Base-by-base conservation (phyloP, 2,797 vertebrate species). In the Steatocranus sp. region DNA sequence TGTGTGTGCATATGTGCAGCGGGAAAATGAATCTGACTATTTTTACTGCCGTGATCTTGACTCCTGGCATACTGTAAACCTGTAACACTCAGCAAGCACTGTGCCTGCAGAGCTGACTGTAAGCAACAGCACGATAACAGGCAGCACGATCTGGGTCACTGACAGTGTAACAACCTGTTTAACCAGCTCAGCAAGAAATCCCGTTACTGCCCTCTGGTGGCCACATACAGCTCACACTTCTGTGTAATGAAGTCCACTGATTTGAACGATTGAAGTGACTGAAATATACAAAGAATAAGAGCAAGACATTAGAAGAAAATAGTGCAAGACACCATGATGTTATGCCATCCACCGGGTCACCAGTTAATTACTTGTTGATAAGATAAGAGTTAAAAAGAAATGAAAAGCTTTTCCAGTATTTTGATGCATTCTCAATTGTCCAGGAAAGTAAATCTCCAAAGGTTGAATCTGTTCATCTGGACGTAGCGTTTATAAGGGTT, bases 131-230 rank as follows among this genome's bases (percentile, higher is more conserved):
- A 38, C 17, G 34, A 27, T 75, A 32, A 15, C 68, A 86, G 56
- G 75, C 75, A 56, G 68, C 49, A 5, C 56, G 78, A 91, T 88
- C 56, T 90, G 87, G 91, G 92, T 91, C 91, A 87, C 18, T 73
- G 61, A 76, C 53, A 7, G 80, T 11, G 5, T 2, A 61, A 23
- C 61, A 43, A 53, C 68, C 38, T 58, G 66, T 79, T 6, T 80
- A 38, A 56, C 61, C 49, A 8, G 15, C 66, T 14, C n/a, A 5
- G 46, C 5, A 51, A 17, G 23, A 68, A 73, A 25, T 20, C 66
- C 5, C 36, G 66, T 10, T 51, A 49, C 86, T 80, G 87, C 86
- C 87, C 75, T 79, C 92, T 81, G 70, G 56, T 90, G 92, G 92
- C 78, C 41, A 7, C 34, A 51, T 7, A n/a, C 2, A 54, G 5